These are phyloP conservation scores for Aphelenchoides fujianensis DNA, from an alignment of 1,140 invertebrate genomes.

Conservation along the genomic window DNA sequence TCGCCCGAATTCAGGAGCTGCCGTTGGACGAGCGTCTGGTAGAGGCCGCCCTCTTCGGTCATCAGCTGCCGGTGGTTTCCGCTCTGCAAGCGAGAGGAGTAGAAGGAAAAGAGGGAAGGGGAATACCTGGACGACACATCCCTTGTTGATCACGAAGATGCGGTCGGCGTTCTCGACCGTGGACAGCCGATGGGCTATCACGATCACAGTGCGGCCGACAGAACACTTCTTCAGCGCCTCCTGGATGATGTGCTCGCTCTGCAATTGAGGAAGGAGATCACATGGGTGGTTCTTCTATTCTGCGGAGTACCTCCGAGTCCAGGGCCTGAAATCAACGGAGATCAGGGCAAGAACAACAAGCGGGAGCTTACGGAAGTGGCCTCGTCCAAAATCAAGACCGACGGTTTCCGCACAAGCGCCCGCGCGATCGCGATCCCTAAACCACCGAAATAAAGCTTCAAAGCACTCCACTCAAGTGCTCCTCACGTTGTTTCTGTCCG, in stretches of 20 bases:
- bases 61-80: conserved; percentile 36
- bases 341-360: background rate
- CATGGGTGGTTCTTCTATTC: too few species aligned
- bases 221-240: conserved; percentile 62
- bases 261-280: conserved; percentile 21
- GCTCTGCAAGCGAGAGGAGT: too few species aligned
- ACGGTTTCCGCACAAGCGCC: conserved; percentile 27
- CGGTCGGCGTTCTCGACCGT: conserved; percentile 65
- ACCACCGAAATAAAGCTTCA: too few species aligned
- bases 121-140: conserved; percentile 5
- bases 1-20: background rate
- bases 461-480: too few species aligned
- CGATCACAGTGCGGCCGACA: conserved; percentile 64
- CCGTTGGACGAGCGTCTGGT: background rate
- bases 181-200: conserved; percentile 67
- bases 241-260: conserved; percentile 57
- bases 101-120: too few species aligned
- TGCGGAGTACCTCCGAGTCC: too few species aligned
- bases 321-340: conserved; percentile 29
- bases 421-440: conserved; percentile 34
- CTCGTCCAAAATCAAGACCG: conserved; percentile 43
- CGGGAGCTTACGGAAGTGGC: conserved; percentile 50
- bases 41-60: conserved; percentile 20
- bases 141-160: conserved; percentile 63
- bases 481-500: conserved; percentile 28